Base-by-base conservation (phyloP, 2,888 invertebrate species). In the Scaptomyza caliginosa region DNA sequence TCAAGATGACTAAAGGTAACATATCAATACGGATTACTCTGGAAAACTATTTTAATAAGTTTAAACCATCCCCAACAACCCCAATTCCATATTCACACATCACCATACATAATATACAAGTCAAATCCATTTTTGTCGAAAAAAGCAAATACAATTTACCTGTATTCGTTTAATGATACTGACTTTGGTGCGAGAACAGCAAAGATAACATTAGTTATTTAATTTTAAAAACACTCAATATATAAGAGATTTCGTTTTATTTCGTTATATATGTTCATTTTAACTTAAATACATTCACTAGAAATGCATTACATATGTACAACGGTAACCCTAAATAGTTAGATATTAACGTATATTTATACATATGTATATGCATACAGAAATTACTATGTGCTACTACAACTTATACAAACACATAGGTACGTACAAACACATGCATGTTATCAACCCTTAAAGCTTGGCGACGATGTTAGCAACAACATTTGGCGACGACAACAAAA, bases 371-470 rank as follows among this genome's bases (percentile, higher is more conserved):
- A n/a, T n/a, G n/a, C 10, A 51, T 24, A 59, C 39, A 38, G 8
- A 24, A 39, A 50, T 17, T 13, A 13, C n/a, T 13, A 24, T 10
- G 21, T 11, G 8, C 24, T 24, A 24, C 7, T 24, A 24, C 24
- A 24, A 24, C 24, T 13, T 36, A 16, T 16, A 49, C 23, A 23
- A 3, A 38, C 24, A 50, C 28, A 26, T 23, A 26, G 1, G 13
- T 34, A 32, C 16, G 2, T 30, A 17, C 13, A 11, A 28, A 10
- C 8, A 36, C n/a, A 13, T 30, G 21, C 42, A n/a, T 13, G 13
- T 11, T 48, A 78, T 48, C 78, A 83, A 83, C 78, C 78, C 78
- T 74, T 77, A 83, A 67, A 21, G 43, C 23, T 54, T 58, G 30
- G 59, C 54, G 56, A 59, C 67, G 64, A 79, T 83, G 80, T n/a